phyloP scores from a whole-genome alignment of 1,140 invertebrate species.

The Trinorchestia longiramus region DNA sequence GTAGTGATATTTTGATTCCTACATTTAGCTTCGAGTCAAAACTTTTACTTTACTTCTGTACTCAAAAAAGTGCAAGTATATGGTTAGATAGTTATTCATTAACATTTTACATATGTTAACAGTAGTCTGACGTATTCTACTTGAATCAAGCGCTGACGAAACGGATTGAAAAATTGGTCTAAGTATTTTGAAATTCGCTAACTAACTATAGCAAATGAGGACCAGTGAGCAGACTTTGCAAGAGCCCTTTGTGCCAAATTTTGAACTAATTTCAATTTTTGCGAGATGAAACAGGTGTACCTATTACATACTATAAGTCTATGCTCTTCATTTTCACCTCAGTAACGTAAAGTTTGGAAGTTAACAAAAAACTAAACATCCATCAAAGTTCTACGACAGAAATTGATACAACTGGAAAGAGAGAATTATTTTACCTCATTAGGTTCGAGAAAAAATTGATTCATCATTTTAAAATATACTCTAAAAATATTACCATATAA shows the following conservation, averaged over 20 bases:
- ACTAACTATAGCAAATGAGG: conserved; percentile 49
- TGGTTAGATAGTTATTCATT: too few species aligned
- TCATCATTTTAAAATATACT: background rate
- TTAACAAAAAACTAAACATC: background rate
- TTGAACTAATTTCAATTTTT: background rate
- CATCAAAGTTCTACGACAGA: background rate
- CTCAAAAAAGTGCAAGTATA: too few species aligned
- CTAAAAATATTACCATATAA: background rate
- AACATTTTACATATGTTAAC: too few species aligned
- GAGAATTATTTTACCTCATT: background rate
- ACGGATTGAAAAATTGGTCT: background rate
- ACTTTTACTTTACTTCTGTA: too few species aligned
- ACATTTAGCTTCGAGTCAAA: too few species aligned
- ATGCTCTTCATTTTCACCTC: background rate
- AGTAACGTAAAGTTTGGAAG: background rate
- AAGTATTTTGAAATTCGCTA: conserved; percentile 41
- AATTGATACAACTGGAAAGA: background rate
- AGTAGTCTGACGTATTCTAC: background rate
- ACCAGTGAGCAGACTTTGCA: conserved; percentile 9
- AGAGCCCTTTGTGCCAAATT: conserved; percentile 19
- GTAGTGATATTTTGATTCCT: too few species aligned
- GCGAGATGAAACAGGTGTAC: background rate
- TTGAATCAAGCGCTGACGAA: background rate
- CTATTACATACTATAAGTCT: background rate
- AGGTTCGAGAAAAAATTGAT: background rate